These are phyloP conservation scores for Pristionchus exspectatus DNA, from an alignment of 2,888 invertebrate species.

Conservation along the genomic window DNA sequence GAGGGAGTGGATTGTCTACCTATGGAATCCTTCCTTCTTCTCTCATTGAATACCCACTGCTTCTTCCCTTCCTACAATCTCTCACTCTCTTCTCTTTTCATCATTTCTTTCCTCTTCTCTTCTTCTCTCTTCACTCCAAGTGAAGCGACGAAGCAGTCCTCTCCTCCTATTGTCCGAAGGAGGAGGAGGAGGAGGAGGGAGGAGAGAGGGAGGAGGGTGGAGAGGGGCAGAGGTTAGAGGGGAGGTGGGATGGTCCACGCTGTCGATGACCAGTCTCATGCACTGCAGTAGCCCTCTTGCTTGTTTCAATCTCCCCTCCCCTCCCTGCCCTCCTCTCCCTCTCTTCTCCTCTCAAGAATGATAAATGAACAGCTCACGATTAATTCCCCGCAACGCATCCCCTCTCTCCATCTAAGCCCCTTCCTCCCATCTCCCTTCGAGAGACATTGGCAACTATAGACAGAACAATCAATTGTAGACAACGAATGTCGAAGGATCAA, in stretches of 20 bases:
- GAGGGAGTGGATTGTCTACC: constrained; percentile 46
- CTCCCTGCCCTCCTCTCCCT: not conserved
- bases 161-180: constrained; percentile 45
- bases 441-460: not conserved
- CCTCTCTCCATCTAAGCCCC: constrained; percentile 18
- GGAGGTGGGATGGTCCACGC: not conserved
- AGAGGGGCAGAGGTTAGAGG: constrained; percentile 2
- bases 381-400: constrained; percentile 38
- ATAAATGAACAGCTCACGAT: constrained; percentile 48
- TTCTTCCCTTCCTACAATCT: constrained; percentile 34
- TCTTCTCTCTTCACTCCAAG: constrained; percentile 42
- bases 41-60: constrained; percentile 39
- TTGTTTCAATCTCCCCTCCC: constrained; percentile 9
- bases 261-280: not conserved
- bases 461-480: not conserved
- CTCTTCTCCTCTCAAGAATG: constrained; percentile 37
- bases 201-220: not conserved
- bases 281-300: not conserved
- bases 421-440: not conserved
- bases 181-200: not conserved
- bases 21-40: not conserved
- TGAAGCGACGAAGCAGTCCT: constrained; percentile 35
- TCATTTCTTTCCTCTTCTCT: constrained; percentile 38
- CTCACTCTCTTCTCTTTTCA: constrained; percentile 44
- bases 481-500: not conserved